Evolutionary conservation across 1,140 invertebrate genomes (phyloP).

Genomic region (Rhysida immarginata): DNA sequence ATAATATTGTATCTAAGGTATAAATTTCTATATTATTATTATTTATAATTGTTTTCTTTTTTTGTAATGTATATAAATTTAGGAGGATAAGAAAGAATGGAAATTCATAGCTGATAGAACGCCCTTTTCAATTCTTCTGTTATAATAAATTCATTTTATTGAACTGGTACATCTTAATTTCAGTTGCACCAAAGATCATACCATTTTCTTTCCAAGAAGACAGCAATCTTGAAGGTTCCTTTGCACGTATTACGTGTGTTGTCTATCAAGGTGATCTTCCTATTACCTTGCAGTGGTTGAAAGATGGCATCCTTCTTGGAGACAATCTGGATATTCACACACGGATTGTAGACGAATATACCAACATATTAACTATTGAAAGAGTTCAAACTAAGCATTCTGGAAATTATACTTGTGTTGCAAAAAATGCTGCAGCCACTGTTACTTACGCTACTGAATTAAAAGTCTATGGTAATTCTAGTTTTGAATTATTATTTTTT

Average conservation of each 20-base stretch:
- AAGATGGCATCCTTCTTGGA: conserved; percentile 34
- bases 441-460: background rate
- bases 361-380: conserved; percentile 16
- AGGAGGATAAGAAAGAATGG: too few species aligned
- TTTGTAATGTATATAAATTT: too few species aligned
- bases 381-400: conserved; percentile 17
- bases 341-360: background rate
- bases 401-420: conserved; percentile 48
- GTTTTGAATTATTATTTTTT: background rate
- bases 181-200: conserved; percentile 47
- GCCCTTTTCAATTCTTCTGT: too few species aligned
- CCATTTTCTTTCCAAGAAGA: conserved; percentile 43
- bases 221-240: conserved; percentile 46
- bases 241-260: conserved; percentile 51
- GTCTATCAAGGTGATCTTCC: conserved; percentile 55
- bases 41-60: too few species aligned
- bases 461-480: background rate
- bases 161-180: too few species aligned
- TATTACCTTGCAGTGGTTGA: conserved; percentile 48
- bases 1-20: too few species aligned
- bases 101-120: too few species aligned
- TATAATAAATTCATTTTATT: too few species aligned
- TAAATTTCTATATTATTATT: too few species aligned
- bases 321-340: conserved; percentile 19
- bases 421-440: conserved; percentile 35